Conservation (phyloP, 2,797 vertebrate genomes). For the Callimico goeldii region DNA sequence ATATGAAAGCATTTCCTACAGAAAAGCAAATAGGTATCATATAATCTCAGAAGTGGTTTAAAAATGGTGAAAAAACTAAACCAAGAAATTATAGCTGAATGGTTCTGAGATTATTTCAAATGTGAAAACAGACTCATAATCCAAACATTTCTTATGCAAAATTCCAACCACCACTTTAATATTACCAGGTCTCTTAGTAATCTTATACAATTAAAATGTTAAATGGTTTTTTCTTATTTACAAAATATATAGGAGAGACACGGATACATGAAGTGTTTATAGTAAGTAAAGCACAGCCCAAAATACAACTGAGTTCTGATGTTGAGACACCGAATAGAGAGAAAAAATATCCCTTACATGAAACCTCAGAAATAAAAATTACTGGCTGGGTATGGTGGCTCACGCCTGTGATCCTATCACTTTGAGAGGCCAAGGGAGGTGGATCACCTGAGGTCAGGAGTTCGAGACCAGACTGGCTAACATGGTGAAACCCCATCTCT, state of each 20-base stretch:
- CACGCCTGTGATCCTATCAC: neutral
- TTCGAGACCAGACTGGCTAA: neutral
- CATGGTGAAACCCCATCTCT: neutral
- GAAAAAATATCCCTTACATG: slow-evolving; percentile 24
- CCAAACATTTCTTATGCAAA: slow-evolving; percentile 29
- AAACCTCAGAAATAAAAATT: slow-evolving; percentile 46
- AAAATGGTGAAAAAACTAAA: slow-evolving; percentile 40
- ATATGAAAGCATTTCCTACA: slow-evolving; percentile 48
- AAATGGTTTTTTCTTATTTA: slow-evolving; percentile 42
- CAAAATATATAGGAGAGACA: slow-evolving; percentile 11
- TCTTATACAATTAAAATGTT: slow-evolving; percentile 6
- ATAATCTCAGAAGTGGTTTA: neutral
- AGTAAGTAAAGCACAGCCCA: slow-evolving; percentile 22
- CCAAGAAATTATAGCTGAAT: slow-evolving; percentile 34
- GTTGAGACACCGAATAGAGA: neutral
- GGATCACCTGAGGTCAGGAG: neutral
- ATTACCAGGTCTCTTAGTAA: neutral
- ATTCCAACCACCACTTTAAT: slow-evolving; percentile 36
- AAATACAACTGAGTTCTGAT: slow-evolving; percentile 52
- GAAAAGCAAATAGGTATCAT: slow-evolving; percentile 41
- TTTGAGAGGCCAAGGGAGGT: neutral
- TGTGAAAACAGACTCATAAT: slow-evolving; percentile 23
- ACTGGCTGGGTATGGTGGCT: neutral
- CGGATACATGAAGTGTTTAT: neutral
- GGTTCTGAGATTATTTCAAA: slow-evolving; percentile 27